Conservation (phyloP, 2,888 invertebrate genomes). For the Apoda limacodes region DNA sequence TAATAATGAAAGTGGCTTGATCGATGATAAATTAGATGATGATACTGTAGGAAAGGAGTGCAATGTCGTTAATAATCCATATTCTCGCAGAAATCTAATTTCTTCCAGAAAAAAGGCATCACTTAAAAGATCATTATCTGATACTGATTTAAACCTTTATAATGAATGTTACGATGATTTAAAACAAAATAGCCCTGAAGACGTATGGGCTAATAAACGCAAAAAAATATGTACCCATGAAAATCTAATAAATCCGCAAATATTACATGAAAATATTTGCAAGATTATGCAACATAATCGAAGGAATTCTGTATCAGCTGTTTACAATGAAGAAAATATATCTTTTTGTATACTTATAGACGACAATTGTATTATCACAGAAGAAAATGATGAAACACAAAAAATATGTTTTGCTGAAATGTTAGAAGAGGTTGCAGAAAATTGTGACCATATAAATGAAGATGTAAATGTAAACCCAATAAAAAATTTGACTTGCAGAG, state of each 20-base stretch:
- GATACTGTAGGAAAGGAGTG: no score
- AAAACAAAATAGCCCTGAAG: conserved; percentile 21
- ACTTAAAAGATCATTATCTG: conserved; percentile 52
- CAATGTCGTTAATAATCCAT: no score
- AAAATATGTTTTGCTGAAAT: conserved; percentile 44
- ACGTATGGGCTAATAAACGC: conserved; percentile 35
- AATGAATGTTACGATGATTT: conserved; percentile 10
- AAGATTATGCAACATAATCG: conserved; percentile 42
- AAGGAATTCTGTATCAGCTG: conserved; percentile 50
- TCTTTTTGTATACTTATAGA: conserved; percentile 57
- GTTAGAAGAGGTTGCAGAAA: conserved; percentile 28
- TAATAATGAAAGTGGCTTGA: no score
- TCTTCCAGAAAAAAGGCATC: conserved; percentile 10
- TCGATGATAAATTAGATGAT: no score
- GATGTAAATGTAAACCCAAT: neutral
- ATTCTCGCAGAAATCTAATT: no score
- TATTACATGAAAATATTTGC: conserved; percentile 31
- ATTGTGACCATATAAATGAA: neutral
- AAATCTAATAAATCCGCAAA: conserved; percentile 26
- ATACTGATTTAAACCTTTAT: conserved; percentile 49
- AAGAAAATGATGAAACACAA: conserved; percentile 37
- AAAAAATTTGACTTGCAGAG: neutral
- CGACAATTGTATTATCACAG: conserved; percentile 45
- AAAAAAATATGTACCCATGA: conserved; percentile 29
- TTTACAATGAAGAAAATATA: conserved; percentile 48